Percentiles rank a stretch among this genome's conserved stretches.
Evolutionary conservation across 1,140 invertebrate species (phyloP).

Genomic region (Drosophila punjabiensis): DNA sequence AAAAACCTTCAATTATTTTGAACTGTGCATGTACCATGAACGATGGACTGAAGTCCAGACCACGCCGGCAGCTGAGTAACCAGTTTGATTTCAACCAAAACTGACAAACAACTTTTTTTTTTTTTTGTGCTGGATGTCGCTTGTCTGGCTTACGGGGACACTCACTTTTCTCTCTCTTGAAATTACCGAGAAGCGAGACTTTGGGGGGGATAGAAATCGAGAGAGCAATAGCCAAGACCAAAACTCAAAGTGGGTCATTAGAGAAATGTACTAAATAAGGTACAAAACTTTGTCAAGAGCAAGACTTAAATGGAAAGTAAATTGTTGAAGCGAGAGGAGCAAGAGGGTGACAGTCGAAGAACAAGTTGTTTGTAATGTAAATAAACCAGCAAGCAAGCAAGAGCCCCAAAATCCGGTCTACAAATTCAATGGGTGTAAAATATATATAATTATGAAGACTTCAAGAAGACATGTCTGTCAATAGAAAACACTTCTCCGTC

Average conservation of each 20-base stretch:
- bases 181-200: conserved; percentile 27
- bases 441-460: conserved; percentile 60
- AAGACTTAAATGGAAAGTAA: conserved; percentile 80
- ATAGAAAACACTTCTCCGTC: conserved; percentile 8
- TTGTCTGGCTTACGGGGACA: conserved; percentile 77
- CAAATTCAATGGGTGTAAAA: conserved; percentile 71
- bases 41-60: conserved; percentile 21
- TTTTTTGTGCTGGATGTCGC: conserved; percentile 38
- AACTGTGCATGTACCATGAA: conserved; percentile 11
- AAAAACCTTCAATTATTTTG: conserved; percentile 9
- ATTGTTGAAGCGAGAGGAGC: conserved; percentile 47
- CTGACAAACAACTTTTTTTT: conserved; percentile 76
- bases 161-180: conserved; percentile 62
- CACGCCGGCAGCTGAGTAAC: conserved; percentile 69
- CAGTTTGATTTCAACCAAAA: conserved; percentile 82
- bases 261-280: conserved; percentile 84
- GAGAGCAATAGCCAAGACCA: conserved; percentile 58
- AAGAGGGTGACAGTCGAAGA: conserved; percentile 15
- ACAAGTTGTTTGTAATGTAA: conserved; percentile 77
- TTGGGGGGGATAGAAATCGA: conserved; percentile 14
- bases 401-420: conserved; percentile 67
- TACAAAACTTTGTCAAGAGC: conserved; percentile 82
- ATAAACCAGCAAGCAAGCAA: conserved; percentile 64
- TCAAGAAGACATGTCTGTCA: conserved; percentile 20
- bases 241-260: conserved; percentile 82